These are phyloP conservation scores for Cantharis flavilabris DNA, from an alignment of 2,888 invertebrate genomes.

Conservation along the genomic window DNA sequence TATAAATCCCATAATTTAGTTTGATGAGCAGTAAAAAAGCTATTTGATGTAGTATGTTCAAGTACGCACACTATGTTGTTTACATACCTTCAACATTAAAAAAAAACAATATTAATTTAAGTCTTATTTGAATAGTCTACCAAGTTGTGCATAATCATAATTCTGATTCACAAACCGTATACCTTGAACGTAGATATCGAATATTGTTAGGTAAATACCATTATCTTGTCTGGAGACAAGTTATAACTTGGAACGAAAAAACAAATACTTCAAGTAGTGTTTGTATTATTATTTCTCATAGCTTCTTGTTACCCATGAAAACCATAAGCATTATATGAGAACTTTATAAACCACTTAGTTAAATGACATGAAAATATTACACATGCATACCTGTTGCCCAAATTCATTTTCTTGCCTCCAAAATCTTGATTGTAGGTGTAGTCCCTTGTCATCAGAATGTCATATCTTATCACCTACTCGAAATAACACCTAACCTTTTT, in stretches of 20 bases:
- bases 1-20: not conserved
- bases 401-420: not conserved
- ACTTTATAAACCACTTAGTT: slow-evolving; percentile 3
- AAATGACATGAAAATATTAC: not conserved
- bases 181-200: slow-evolving; percentile 18
- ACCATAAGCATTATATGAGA: slow-evolving; percentile 1
- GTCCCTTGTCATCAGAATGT: not conserved
- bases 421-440: not conserved
- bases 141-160: slow-evolving; percentile 16
- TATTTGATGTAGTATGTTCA: slow-evolving; percentile 1
- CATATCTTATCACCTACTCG: not conserved
- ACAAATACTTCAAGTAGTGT: slow-evolving; percentile 46
- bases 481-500: not conserved
- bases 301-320: slow-evolving; percentile 9
- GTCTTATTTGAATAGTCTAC: slow-evolving; percentile 16
- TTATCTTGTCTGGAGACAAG: slow-evolving; percentile 48
- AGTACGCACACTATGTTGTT: not conserved
- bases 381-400: not conserved
- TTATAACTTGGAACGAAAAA: slow-evolving; percentile 35
- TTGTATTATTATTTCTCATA: slow-evolving; percentile 49
- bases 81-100: slow-evolving; percentile 11
- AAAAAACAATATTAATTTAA: slow-evolving; percentile 7
- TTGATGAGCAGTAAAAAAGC: slow-evolving; percentile 5
- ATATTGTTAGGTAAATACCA: slow-evolving; percentile 50
- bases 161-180: slow-evolving; percentile 20